A percentile compares a stretch with the other conserved stretches of the same genome.
Evolutionary conservation across 2,888 invertebrate genomes (phyloP).

Genomic region (Dynastes hyllus): DNA sequence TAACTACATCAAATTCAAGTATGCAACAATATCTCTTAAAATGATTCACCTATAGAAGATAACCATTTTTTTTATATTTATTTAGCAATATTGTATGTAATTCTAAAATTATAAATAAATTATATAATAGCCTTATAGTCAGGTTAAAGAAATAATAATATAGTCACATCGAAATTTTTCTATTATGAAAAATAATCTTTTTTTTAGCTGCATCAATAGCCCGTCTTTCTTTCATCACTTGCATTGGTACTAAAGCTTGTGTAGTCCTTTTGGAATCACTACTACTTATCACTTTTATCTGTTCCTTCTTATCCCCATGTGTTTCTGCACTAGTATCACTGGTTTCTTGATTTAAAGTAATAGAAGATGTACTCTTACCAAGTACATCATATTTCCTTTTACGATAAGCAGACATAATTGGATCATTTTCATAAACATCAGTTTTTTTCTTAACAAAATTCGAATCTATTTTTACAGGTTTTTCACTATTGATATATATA

Average conservation of each 20-base stretch:
- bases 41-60: too few relatives aligned
- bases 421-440: conserved; percentile 16
- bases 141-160: too few relatives aligned
- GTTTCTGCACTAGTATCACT: background rate
- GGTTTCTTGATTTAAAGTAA: background rate
- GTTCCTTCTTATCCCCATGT: background rate
- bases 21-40: too few relatives aligned
- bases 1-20: too few relatives aligned
- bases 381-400: conserved; percentile 5
- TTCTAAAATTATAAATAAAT: too few relatives aligned
- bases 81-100: too few relatives aligned
- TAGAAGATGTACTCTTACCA: background rate
- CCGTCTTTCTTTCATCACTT: conserved; percentile 7
- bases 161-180: background rate
- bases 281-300: background rate
- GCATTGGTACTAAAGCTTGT: conserved; percentile 9
- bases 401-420: background rate
- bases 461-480: background rate
- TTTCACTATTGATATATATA: conserved; percentile 3
- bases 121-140: too few relatives aligned
- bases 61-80: too few relatives aligned
- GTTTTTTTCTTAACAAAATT: background rate
- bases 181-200: conserved; percentile 33
- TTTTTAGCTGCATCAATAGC: background rate
- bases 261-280: background rate